A percentile compares a stretch with the other conserved stretches of the same genome.
Conservation (phyloP, 2,888 invertebrate genomes). For the Cheilosia urbana region DNA sequence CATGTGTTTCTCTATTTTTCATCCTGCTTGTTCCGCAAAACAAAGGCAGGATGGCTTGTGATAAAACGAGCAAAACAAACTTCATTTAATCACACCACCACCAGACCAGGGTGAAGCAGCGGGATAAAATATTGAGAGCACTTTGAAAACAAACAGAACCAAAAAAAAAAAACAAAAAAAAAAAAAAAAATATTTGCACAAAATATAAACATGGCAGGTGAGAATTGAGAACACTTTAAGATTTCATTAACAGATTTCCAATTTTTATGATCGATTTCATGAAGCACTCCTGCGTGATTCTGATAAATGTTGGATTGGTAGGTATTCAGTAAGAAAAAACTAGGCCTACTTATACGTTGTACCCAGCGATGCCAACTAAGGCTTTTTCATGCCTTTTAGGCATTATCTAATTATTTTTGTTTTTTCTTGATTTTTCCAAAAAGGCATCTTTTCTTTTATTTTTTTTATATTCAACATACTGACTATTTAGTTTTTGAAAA, state of each 20-base stretch:
- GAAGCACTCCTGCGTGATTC: slow-evolving; percentile 32
- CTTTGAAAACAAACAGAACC: neutral
- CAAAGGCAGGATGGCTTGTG: slow-evolving; percentile 2
- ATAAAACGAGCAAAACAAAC: neutral
- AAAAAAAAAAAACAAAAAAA: neutral
- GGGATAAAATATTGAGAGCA: slow-evolving; percentile 13
- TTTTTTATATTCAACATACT: too few species aligned
- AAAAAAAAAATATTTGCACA: neutral
- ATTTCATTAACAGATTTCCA: slow-evolving; percentile 41
- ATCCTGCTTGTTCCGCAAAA: neutral
- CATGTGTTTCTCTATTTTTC: slow-evolving; percentile 1
- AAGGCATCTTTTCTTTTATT: too few species aligned
- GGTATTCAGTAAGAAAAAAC: neutral
- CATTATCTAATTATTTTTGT: too few species aligned
- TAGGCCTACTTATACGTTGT: slow-evolving; percentile 4
- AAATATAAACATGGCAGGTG: slow-evolving; percentile 16
- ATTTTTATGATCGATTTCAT: slow-evolving; percentile 41
- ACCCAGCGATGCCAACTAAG: too few species aligned
- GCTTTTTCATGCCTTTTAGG: too few species aligned
- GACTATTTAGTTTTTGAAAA: too few species aligned
- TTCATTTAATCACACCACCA: neutral
- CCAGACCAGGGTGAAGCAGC: neutral
- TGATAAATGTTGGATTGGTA: neutral
- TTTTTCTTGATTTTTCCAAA: too few species aligned
- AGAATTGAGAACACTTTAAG: slow-evolving; percentile 48